Conservation (phyloP, 2,888 invertebrate genomes). For the Eurytoma adleriae region DNA sequence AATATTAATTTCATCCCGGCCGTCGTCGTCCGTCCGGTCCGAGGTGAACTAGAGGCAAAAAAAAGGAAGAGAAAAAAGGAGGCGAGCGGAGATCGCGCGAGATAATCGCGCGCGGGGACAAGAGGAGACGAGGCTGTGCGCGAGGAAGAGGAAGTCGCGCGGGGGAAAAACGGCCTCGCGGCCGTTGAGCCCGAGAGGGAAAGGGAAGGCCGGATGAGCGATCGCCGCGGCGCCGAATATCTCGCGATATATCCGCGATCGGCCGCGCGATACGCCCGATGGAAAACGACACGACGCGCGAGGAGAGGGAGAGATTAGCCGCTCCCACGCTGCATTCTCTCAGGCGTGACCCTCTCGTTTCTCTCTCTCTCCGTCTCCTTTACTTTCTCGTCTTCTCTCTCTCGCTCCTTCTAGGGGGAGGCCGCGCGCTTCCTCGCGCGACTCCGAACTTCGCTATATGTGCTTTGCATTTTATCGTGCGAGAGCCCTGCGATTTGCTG, state of each 20-base stretch:
- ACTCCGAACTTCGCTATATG: too few species aligned
- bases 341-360: conserved; percentile 68
- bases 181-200: conserved; percentile 45
- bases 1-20: conserved; percentile 37
- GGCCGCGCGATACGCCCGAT: background rate
- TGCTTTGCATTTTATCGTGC: too few species aligned
- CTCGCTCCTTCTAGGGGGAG: too few species aligned
- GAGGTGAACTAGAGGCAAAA: background rate
- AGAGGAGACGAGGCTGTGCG: conserved; percentile 13
- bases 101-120: conserved; percentile 29
- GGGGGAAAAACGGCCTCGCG: background rate
- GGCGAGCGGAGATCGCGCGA: background rate
- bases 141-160: conserved; percentile 6
- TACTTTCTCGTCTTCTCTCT: too few species aligned
- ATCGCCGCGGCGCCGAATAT: background rate
- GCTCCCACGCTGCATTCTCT: conserved; percentile 75
- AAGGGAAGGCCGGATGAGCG: conserved; percentile 29
- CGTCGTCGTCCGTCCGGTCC: conserved; percentile 22
- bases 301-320: conserved; percentile 58
- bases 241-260: conserved; percentile 20
- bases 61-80: background rate
- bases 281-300: conserved; percentile 6
- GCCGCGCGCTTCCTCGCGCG: too few species aligned
- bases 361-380: background rate
- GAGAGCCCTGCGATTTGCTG: too few species aligned